Evolutionary conservation across 2,888 invertebrate genomes (phyloP).

Genomic region (Isoperla grammatica): DNA sequence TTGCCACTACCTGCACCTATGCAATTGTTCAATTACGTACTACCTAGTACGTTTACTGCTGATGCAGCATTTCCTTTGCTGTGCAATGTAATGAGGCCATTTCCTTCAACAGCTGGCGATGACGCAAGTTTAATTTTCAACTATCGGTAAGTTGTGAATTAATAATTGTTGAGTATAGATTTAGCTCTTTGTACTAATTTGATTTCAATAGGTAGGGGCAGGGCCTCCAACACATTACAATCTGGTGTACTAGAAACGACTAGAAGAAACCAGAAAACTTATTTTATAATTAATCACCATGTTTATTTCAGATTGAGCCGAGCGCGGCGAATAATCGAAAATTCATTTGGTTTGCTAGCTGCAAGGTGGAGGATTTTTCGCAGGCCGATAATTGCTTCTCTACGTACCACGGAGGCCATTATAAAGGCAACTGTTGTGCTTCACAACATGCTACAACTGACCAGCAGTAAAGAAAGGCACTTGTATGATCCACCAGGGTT

Average conservation of each 20-base stretch:
- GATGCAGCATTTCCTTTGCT: slow-evolving; percentile 24
- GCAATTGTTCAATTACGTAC: neutral
- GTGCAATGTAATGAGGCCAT: slow-evolving; percentile 17
- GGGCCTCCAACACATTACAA: no score
- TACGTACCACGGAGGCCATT: slow-evolving; percentile 4
- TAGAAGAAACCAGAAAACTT: no score
- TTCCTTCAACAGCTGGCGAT: neutral
- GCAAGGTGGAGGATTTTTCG: slow-evolving; percentile 19
- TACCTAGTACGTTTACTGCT: slow-evolving; percentile 17
- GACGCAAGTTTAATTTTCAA: slow-evolving; percentile 12
- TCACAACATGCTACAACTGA: slow-evolving; percentile 17
- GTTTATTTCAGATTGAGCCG: slow-evolving; percentile 14
- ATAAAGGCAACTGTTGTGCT: slow-evolving; percentile 17
- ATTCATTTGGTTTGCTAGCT: slow-evolving; percentile 22
- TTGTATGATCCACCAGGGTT: slow-evolving; percentile 13
- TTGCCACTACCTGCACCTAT: neutral
- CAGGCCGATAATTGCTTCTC: slow-evolving; percentile 8
- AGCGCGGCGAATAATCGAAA: slow-evolving; percentile 22
- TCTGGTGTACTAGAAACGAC: no score
- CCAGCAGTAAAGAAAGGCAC: neutral
- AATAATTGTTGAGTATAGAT: no score
- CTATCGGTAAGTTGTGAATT: no score
- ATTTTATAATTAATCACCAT: no score
- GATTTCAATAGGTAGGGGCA: no score
- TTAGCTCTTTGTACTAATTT: no score